These are phyloP conservation scores for Lepidotrigona ventralis DNA, from an alignment of 1,140 invertebrate genomes.

Conservation along the genomic window DNA sequence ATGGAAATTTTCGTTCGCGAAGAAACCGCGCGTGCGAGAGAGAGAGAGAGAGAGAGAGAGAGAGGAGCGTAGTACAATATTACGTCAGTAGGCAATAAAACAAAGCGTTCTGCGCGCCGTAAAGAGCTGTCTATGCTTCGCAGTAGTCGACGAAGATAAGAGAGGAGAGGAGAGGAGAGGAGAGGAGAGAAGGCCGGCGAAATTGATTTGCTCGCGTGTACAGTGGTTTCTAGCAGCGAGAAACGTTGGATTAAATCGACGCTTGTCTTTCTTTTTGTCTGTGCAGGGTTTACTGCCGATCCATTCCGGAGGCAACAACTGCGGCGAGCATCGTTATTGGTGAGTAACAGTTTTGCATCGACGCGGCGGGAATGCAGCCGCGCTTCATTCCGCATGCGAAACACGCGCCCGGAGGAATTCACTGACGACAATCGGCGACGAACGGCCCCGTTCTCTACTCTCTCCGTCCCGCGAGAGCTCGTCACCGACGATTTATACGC, in stretches of 20 bases:
- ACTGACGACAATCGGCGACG: constrained; percentile 12
- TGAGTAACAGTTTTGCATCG: constrained; percentile 59
- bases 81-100: background rate
- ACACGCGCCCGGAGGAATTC: constrained; percentile 33
- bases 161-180: background rate
- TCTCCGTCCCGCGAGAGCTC: background rate
- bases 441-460: background rate
- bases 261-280: constrained; percentile 61
- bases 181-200: background rate
- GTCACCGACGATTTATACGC: constrained; percentile 7
- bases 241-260: constrained; percentile 6
- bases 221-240: background rate
- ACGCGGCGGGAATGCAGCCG: constrained; percentile 34
- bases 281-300: constrained; percentile 60
- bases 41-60: too few species aligned
- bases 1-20: too few species aligned
- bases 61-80: background rate
- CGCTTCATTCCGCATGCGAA: constrained; percentile 38
- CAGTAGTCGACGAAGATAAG: background rate
- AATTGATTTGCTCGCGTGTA: background rate
- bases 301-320: constrained; percentile 64
- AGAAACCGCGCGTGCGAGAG: background rate
- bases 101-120: background rate
- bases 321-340: constrained; percentile 68
- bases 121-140: background rate